Percentiles rank a stretch among this genome's conserved stretches.
phyloP scores from a whole-genome alignment of 2,113 vertebrate species.

The Tinamus guttatus region DNA sequence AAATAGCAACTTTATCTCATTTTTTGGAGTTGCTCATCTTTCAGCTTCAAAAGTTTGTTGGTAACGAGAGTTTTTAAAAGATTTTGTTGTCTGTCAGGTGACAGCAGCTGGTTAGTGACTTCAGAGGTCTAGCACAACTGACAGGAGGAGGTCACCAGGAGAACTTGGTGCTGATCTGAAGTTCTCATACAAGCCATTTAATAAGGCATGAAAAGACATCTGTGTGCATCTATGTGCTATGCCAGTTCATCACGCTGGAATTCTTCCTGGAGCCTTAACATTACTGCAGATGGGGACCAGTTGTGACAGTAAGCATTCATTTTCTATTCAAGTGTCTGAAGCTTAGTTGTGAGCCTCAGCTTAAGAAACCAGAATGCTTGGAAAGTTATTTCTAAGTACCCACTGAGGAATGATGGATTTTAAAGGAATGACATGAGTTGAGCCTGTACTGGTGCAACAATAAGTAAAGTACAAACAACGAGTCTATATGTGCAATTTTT shows the following conservation, averaged over 20 bases:
- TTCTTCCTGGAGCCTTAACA: not conserved
- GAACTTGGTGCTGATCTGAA: not conserved
- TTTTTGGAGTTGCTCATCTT: conserved; percentile 32
- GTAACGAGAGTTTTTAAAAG: not conserved
- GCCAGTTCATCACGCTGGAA: not conserved
- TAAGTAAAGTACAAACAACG: not conserved
- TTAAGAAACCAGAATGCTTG: not conserved
- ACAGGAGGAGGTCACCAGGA: not conserved
- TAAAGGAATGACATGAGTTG: not conserved
- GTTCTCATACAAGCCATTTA: not conserved
- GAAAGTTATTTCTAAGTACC: not conserved
- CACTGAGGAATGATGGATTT: not conserved
- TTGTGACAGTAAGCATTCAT: not conserved
- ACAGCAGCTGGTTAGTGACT: not conserved
- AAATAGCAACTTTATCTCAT: not conserved
- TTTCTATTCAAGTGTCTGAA: not conserved
- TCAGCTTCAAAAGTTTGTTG: not conserved
- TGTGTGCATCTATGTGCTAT: not conserved
- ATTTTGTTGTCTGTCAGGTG: not conserved
- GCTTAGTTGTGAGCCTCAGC: not conserved
- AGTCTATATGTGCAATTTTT: not conserved
- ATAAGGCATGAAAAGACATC: not conserved
- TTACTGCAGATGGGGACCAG: not conserved
- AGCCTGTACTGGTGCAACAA: not conserved
- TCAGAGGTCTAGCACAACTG: not conserved